A percentile compares a stretch with the other conserved stretches of the same genome.
phyloP scores from a whole-genome alignment of 2,113 vertebrate genomes.

The Misgurnus mizolepis region DNA sequence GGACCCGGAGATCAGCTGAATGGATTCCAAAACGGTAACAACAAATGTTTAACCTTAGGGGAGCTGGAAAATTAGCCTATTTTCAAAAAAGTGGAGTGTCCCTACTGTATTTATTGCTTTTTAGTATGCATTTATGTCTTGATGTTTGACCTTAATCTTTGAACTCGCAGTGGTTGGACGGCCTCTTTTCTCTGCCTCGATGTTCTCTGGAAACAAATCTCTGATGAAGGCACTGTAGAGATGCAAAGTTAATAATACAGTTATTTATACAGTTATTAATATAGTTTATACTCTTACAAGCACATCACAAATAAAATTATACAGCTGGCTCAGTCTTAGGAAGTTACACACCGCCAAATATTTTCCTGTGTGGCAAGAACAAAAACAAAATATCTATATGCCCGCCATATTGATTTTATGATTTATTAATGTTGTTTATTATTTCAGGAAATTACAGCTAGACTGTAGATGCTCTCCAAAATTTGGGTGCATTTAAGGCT shows the following conservation, averaged over 20 bases:
- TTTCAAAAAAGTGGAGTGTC: too few relatives aligned
- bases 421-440: conserved; percentile 28
- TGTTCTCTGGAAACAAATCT: conserved; percentile 77
- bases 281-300: background rate
- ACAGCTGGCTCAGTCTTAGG: background rate
- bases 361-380: background rate
- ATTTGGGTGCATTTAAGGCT: background rate
- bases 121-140: background rate
- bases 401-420: conserved; percentile 7
- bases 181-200: conserved; percentile 77
- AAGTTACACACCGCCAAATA: background rate
- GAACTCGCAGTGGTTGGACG: conserved; percentile 75
- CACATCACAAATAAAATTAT: background rate
- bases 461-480: background rate
- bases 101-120: background rate
- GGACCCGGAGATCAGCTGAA: too few relatives aligned
- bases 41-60: too few relatives aligned
- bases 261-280: too few relatives aligned
- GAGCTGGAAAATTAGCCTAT: too few relatives aligned
- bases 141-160: conserved; percentile 77
- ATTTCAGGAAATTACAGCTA: background rate
- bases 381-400: background rate
- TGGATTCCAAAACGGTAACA: too few relatives aligned
- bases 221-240: conserved; percentile 73
- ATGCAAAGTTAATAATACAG: background rate